phyloP scores from a whole-genome alignment of 2,888 invertebrate species.

The Pantelozetes paolii region DNA sequence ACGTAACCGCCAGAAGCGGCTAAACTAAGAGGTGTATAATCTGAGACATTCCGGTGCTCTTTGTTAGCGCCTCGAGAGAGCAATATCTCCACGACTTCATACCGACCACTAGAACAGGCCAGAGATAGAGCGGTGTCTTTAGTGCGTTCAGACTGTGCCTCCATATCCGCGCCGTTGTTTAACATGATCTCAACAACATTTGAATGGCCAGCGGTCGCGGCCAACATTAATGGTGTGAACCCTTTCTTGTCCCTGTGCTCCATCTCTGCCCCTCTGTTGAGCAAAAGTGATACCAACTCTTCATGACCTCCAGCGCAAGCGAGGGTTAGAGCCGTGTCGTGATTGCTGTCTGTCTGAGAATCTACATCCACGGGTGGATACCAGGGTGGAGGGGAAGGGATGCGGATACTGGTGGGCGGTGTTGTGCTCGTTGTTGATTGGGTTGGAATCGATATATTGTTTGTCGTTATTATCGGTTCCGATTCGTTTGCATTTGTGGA shows the following conservation, averaged over 20 bases:
- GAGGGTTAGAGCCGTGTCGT: constrained; percentile 94
- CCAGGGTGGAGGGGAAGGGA: constrained; percentile 37
- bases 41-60: constrained; percentile 96
- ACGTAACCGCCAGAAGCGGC: constrained; percentile 98
- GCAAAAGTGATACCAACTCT: constrained; percentile 84
- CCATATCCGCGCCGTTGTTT: constrained; percentile 92
- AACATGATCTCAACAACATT: constrained; percentile 87
- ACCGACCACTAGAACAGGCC: constrained; percentile 94
- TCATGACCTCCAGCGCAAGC: constrained; percentile 97
- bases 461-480: not conserved
- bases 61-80: constrained; percentile 87
- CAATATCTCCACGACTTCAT: constrained; percentile 89
- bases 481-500: not conserved
- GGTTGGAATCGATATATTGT: not conserved
- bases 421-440: not conserved
- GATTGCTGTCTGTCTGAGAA: constrained; percentile 96
- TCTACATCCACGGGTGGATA: constrained; percentile 69
- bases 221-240: constrained; percentile 93
- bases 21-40: constrained; percentile 96
- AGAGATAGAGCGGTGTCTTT: constrained; percentile 97
- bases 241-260: constrained; percentile 99
- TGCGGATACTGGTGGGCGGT: not conserved
- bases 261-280: constrained; percentile 88
- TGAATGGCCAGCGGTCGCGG: constrained; percentile 92
- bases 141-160: constrained; percentile 97